Conservation (phyloP, 1,140 invertebrate species). For the Pollicipes pollicipes region DNA sequence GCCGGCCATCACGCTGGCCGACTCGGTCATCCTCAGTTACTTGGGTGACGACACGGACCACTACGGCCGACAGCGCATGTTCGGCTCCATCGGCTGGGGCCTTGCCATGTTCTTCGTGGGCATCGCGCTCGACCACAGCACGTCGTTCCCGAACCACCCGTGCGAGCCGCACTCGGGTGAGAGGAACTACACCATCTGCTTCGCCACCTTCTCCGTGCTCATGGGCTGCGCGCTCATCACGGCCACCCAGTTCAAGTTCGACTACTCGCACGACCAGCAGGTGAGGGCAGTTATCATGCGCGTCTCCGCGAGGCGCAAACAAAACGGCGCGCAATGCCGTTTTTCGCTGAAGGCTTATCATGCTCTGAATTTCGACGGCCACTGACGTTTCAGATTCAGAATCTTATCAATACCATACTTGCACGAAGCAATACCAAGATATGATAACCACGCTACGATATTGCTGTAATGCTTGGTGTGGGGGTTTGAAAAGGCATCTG, state of each 20-base stretch:
- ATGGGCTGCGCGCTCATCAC: constrained; percentile 88
- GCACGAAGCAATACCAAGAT: no score
- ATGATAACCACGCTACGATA: no score
- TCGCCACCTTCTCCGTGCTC: constrained; percentile 88
- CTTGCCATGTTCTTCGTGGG: constrained; percentile 97
- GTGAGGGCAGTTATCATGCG: neutral
- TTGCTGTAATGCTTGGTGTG: no score
- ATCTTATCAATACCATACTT: no score
- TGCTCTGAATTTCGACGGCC: no score
- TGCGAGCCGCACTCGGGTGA: constrained; percentile 73
- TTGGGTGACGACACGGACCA: constrained; percentile 71
- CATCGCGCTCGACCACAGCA: constrained; percentile 88
- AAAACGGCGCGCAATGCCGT: no score
- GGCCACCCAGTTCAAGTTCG: constrained; percentile 52
- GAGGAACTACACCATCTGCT: constrained; percentile 97
- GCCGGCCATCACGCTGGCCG: constrained; percentile 90
- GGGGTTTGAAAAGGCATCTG: no score
- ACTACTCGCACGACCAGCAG: neutral
- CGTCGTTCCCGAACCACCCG: constrained; percentile 67
- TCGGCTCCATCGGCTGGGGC: constrained; percentile 94
- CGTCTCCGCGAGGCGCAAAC: no score
- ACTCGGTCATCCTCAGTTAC: constrained; percentile 65
- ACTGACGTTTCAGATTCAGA: no score
- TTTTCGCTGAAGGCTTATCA: no score
- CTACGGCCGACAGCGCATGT: constrained; percentile 95